phyloP scores from a whole-genome alignment of 2,888 invertebrate genomes.

The Dicycla oo region DNA sequence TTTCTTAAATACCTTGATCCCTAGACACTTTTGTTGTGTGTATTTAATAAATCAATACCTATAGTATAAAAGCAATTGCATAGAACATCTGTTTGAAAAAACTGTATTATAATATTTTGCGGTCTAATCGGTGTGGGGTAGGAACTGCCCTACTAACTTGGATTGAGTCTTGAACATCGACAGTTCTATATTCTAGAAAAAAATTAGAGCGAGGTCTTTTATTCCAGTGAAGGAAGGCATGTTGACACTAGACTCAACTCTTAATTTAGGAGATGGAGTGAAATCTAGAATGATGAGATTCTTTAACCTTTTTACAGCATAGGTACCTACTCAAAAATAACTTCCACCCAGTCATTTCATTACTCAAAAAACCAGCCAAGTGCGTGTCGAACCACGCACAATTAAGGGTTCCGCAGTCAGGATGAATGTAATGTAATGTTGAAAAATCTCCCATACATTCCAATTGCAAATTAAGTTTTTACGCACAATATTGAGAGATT shows the following conservation, averaged over 20 bases:
- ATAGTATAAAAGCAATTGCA: no score
- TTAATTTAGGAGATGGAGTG: background rate
- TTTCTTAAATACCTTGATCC: no score
- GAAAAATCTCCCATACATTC: no score
- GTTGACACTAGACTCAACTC: background rate
- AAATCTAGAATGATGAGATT: background rate
- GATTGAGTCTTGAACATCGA: conserved; percentile 1
- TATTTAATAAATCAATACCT: no score
- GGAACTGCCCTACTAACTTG: background rate
- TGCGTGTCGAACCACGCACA: no score
- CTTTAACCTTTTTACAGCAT: background rate
- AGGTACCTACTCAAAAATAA: conserved; percentile 1
- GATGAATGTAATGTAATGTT: no score
- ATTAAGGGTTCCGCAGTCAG: no score
- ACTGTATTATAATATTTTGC: background rate
- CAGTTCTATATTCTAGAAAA: background rate
- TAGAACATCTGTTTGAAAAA: background rate
- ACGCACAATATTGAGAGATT: no score
- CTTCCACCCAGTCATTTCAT: background rate
- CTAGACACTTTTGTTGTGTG: no score
- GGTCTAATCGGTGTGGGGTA: background rate
- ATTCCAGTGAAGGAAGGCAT: background rate
- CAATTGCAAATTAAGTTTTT: no score
- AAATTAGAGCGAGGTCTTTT: background rate
- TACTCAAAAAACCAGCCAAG: conserved; percentile 7